Base-by-base conservation (phyloP, 2,797 vertebrate genomes). In the Fratercula arctica region DNA sequence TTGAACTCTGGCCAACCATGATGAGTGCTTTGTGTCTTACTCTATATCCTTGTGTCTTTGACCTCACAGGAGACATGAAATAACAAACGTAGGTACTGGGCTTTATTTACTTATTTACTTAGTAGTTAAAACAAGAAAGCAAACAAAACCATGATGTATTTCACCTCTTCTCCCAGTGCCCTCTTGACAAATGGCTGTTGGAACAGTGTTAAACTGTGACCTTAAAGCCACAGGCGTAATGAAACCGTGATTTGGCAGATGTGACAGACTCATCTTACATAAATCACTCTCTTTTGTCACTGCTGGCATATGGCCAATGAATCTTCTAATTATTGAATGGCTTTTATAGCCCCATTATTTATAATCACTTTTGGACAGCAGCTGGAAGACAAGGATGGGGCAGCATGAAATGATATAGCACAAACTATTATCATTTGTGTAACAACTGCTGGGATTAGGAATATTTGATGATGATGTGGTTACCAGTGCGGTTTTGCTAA, bases 321-420 rank as follows among this genome's bases (percentile, higher is more conserved):
- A 95, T 96, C 97, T 96, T 97, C 96, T 97, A 97, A 98, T 98
- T 98, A 97, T 93, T 96, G 93, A 97, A 95, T 97, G 96, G 93
- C 91, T 97, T 98, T 98, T 98, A 97, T 97, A 97, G 97, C 89
- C 81, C 96, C 96, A 95, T 98, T 97, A 97, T 97, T 98, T 98
- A 96, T 97, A 97, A 97, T 97, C 95, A 95, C 96, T 98, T 96
- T 96, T 96, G 95, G 97, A 94, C 93, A 96, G 97, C 97, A 97
- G 96, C 97, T 96, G 93, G 92, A 97, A 97, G 94, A 96, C 85
- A 87, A 67, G 92, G 88, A 95, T 96, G 96, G 95, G 87, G 41
- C 59, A 68, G 90, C 96, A 87, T 90, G 81, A 92, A 97, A 94
- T 90, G 39, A 70, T 64, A 81, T 18, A 87, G 68, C 95, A 88